Evolutionary conservation across 2,888 invertebrate species (phyloP).

Genomic region (Masnerella sp.): DNA sequence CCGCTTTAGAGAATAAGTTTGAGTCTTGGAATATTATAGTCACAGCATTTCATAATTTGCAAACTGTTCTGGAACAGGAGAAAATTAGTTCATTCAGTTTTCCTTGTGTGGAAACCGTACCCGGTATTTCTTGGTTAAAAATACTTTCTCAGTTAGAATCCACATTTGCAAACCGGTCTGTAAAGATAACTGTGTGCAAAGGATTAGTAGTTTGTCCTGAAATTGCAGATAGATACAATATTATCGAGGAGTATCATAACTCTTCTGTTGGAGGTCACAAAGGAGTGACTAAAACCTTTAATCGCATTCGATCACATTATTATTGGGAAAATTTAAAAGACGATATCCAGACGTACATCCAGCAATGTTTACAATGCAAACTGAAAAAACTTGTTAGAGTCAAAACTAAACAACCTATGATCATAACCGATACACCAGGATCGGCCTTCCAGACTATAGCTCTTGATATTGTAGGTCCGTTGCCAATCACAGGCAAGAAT

Average conservation of each 20-base stretch:
- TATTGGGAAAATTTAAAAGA: not conserved
- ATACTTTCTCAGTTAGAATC: no score
- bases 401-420: no score
- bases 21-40: no score
- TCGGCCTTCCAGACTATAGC: not conserved
- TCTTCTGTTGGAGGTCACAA: slow-evolving; percentile 1
- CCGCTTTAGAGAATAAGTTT: no score
- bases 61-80: no score
- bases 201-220: not conserved
- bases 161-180: no score
- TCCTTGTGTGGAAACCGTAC: no score
- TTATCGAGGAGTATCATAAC: not conserved
- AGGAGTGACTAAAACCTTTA: not conserved
- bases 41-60: no score
- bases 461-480: not conserved
- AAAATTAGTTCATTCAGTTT: no score
- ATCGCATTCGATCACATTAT: not conserved
- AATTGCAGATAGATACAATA: not conserved
- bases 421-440: slow-evolving; percentile 3
- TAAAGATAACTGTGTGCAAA: not conserved
- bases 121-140: no score
- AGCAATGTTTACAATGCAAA: slow-evolving; percentile 1
- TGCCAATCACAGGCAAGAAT: not conserved
- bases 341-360: not conserved
- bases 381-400: not conserved